Percentiles rank a stretch among this genome's conserved stretches.
Conservation (phyloP, 2,113 vertebrate species). For the Polypterus senegalus region DNA sequence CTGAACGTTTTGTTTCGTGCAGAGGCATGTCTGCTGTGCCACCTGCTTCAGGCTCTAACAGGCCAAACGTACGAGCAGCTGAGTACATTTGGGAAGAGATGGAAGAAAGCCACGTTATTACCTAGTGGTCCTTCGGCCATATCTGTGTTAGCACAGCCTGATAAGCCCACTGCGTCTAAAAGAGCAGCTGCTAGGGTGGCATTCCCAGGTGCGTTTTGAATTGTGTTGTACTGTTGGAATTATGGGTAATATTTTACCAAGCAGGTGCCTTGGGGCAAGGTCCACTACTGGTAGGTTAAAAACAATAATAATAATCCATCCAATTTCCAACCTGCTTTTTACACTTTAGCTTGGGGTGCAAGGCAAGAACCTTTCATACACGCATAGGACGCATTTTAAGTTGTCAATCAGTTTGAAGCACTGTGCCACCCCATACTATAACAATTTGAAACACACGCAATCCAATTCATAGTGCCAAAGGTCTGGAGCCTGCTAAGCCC, state of each 20-base stretch:
- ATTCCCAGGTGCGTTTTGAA: constrained; percentile 2
- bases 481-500: no score
- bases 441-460: no score
- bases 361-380: no score
- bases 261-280: no score
- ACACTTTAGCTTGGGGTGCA: no score
- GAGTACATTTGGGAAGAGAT: neutral
- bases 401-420: no score
- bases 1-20: neutral
- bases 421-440: no score
- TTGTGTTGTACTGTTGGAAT: constrained; percentile 8
- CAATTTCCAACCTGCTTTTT: no score
- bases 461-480: no score
- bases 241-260: constrained; percentile 2
- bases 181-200: constrained; percentile 11
- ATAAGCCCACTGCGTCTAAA: constrained; percentile 6
- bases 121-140: constrained; percentile 1
- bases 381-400: no score
- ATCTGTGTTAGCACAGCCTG: constrained; percentile 6
- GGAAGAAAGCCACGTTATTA: neutral
- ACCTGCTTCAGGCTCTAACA: constrained; percentile 7
- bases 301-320: no score
- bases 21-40: neutral
- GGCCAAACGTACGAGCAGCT: constrained; percentile 11
- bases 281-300: no score